These are phyloP conservation scores for Gortyna flavago DNA, from an alignment of 2,888 invertebrate genomes.

Conservation along the genomic window DNA sequence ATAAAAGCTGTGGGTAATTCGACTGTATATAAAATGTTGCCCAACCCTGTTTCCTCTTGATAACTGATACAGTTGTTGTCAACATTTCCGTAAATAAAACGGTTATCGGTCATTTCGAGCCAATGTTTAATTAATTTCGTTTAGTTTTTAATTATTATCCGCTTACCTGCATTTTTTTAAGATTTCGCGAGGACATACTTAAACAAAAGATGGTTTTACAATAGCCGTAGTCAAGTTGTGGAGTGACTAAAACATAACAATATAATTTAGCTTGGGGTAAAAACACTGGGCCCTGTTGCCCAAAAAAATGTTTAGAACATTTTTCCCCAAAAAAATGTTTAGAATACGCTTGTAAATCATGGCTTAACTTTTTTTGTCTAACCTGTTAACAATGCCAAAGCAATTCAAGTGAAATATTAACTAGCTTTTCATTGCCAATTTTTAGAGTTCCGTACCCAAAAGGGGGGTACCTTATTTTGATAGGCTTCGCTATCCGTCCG, in stretches of 20 bases:
- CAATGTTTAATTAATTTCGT: neutral
- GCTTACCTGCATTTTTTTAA: neutral
- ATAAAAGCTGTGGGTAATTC: constrained; percentile 8
- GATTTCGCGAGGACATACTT: neutral
- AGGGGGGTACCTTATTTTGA: too few relatives aligned
- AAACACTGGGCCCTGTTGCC: too few relatives aligned
- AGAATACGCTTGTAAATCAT: neutral
- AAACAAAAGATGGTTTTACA: neutral
- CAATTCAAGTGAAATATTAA: neutral
- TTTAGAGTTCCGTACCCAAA: too few relatives aligned
- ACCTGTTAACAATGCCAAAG: neutral
- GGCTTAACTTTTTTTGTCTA: neutral
- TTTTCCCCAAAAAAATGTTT: too few relatives aligned
- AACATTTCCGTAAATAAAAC: neutral
- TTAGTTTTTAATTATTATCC: neutral
- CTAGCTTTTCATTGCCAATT: neutral
- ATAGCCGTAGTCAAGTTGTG: neutral
- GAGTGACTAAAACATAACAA: too few relatives aligned
- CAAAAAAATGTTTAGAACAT: too few relatives aligned
- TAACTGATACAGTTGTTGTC: constrained; percentile 9
- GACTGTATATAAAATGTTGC: neutral
- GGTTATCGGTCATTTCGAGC: neutral
- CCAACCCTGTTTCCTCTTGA: constrained; percentile 5
- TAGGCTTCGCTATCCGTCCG: too few relatives aligned
- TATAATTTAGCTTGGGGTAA: neutral